Evolutionary conservation across 2,797 vertebrate species (phyloP), one percentile per base, ranked within the genome.

Genomic region (Oryzias sinensis): DNA sequence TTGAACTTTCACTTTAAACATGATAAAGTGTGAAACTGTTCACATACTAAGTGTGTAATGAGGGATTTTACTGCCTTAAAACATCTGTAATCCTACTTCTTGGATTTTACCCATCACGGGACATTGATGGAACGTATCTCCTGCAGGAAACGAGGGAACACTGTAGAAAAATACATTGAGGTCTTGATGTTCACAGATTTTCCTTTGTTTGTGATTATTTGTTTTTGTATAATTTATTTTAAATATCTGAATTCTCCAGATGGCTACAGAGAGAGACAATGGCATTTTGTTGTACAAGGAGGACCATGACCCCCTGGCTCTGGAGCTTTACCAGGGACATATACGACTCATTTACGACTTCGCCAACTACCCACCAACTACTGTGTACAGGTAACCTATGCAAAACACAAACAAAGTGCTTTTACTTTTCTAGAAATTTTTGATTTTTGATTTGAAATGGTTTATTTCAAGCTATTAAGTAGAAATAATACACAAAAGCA

Each of bases 291-390:
- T 98, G 52, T 98, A 98, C 79, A 98, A 98, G 76, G 95, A 95
- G 1, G 96, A 97, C 85, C 94, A 94, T 0, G 96, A 98, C 74
- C 97, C 95, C 0, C 79, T 98, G 86, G 95, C 95, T 0, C 88
- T 98, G 81, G 97, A 98, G 84, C 79, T 98, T 53, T 98, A 98
- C 85, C 96, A 97, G 81, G 97, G 97, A 43, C 97, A 98, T 0
- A 94, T 98, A 70, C 89, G 96, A 44, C 94, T 98, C 65, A 93
- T 96, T 75, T 97, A 98, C 0, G 94, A 97, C 89, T 93, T 94
- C 1, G 80, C 94, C 81, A 95, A 84, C 81, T 94, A 95, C 72
- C 94, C 94, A 2, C 95, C 95, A 0, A 97, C 94, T 22, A 90
- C 88, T 41, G 87, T 88, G 1, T 88, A 89, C 14, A 88, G 87